Base-by-base conservation (phyloP, 2,113 vertebrate genomes). In the Nycticebus coucang region DNA sequence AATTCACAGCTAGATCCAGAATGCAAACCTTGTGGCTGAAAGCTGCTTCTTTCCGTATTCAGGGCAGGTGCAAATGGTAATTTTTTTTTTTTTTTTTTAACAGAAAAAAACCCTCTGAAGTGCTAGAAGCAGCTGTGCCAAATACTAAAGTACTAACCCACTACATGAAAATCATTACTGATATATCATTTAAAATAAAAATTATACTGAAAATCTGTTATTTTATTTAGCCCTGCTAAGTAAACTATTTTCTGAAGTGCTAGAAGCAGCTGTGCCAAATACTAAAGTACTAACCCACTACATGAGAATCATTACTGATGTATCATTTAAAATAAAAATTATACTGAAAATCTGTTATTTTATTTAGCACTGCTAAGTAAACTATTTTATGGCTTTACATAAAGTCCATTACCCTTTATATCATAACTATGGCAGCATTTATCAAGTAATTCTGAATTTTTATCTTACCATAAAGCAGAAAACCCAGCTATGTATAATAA, bases 1-100 rank as follows among this genome's bases (percentile, higher is more conserved):
- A 81, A 91, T 77, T 97, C 90, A 97, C 95, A 93, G 93, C 92
- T 14, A 50, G 62, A 83, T 94, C 95, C 91, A 84, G 94, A 79
- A 93, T 24, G 28, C 83, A 87, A 90, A 50, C 77, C 87, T 66
- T 50, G 93, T 37, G 19, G 75, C 79, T 78, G 30, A 89, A 92
- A 22, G 15, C 53, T 37, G 12, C 75, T 85, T 75, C 95, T 22
- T 12, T 13, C 62, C n/a, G 15, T 2, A 55, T 35, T 26, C 45
- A 82, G 37, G 66, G 91, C 91, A 96, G 95, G 96, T 96, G 87
- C 72, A 89, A 74, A 92, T 0, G 35, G 19, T 12, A 19, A 59
- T 30, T 93, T 45, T 69, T 24, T 62, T 62, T 62, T 62, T 28
- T 8, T 64, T 87, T 85, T 21, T 19, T 45, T 15, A 64, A 24